These are phyloP conservation scores for Brachionichthys hirsutus DNA, from an alignment of 2,113 vertebrate species.

Conservation along the genomic window DNA sequence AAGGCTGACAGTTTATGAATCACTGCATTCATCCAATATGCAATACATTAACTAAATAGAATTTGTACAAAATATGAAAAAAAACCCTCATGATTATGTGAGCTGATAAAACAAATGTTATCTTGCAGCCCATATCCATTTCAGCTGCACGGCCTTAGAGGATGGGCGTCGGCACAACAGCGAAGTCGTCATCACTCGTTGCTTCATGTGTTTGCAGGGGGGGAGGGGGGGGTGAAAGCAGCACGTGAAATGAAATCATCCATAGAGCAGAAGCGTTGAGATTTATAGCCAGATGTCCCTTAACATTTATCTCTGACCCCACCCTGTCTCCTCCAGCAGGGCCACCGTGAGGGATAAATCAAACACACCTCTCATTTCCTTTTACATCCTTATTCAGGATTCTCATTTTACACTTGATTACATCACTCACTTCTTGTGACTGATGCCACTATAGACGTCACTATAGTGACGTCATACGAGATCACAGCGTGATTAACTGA, in stretches of 20 bases:
- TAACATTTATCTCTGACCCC: slow-evolving; percentile 39
- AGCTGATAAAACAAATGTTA: too few relatives aligned
- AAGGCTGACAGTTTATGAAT: neutral
- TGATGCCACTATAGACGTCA: slow-evolving; percentile 17
- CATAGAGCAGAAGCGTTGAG: slow-evolving; percentile 22
- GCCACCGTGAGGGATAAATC: slow-evolving; percentile 32
- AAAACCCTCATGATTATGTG: neutral
- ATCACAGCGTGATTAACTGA: neutral
- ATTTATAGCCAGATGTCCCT: slow-evolving; percentile 58
- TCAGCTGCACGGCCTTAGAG: slow-evolving; percentile 2
- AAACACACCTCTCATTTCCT: slow-evolving; percentile 21
- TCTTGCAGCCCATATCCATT: slow-evolving; percentile 4
- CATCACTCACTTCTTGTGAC: slow-evolving; percentile 19
- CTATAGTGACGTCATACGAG: neutral
- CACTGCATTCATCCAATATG: neutral
- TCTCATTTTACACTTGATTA: slow-evolving; percentile 19
- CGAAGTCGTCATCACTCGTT: slow-evolving; percentile 33
- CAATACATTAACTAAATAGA: neutral
- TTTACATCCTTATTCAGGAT: slow-evolving; percentile 19
- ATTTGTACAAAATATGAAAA: neutral
- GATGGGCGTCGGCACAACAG: slow-evolving; percentile 27
- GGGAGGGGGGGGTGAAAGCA: slow-evolving; percentile 20
- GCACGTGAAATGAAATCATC: slow-evolving; percentile 58
- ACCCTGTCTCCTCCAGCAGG: slow-evolving; percentile 33
- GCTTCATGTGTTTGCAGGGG: slow-evolving; percentile 17